Evolutionary conservation across 2,113 vertebrate species (phyloP).

Genomic region (Micronycteris hirsuta): DNA sequence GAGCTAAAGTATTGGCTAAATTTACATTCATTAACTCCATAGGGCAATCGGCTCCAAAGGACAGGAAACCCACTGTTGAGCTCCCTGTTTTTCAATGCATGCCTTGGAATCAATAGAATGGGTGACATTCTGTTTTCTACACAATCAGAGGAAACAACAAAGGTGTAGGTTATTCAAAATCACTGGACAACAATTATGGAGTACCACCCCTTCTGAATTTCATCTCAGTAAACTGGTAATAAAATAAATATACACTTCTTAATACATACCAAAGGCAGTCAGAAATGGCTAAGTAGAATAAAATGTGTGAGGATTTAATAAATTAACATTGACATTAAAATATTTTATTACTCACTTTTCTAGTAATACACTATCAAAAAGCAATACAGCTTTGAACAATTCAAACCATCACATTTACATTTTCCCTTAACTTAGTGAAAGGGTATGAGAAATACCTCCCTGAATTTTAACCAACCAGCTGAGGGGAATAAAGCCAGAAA

Average conservation of each 20-base stretch:
- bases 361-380: background rate
- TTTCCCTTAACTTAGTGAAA: background rate
- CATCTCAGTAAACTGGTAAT: background rate
- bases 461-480: background rate
- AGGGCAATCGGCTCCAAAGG: background rate
- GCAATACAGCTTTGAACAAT: background rate
- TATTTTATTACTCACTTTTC: background rate
- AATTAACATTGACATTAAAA: background rate
- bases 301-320: background rate
- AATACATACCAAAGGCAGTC: background rate
- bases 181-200: background rate
- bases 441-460: background rate
- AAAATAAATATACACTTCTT: background rate
- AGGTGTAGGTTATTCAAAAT: background rate
- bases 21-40: background rate
- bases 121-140: background rate
- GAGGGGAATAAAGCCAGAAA: background rate
- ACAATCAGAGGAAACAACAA: background rate
- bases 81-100: background rate
- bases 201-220: background rate
- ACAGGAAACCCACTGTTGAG: background rate
- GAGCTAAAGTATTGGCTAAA: background rate
- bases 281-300: background rate
- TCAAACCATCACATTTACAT: background rate
- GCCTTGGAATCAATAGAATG: background rate